Conservation (phyloP, 1,140 invertebrate genomes). For the Caerostris darwini region DNA sequence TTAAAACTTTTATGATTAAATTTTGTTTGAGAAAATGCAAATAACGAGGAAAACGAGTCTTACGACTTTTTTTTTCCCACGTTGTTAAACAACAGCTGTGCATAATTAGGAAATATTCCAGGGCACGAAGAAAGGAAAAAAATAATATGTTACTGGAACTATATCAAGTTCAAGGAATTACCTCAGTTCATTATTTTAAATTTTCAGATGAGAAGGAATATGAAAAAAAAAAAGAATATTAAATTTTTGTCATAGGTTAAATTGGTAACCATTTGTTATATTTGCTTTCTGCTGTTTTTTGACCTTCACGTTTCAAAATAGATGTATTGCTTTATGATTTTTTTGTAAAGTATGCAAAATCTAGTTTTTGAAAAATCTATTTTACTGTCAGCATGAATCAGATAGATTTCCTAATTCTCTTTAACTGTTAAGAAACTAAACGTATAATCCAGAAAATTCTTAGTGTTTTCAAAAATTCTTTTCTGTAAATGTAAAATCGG, state of each 20-base stretch:
- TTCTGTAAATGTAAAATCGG: no score
- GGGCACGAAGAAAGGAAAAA: neutral
- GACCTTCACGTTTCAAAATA: neutral
- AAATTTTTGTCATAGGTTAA: neutral
- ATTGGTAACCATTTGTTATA: neutral
- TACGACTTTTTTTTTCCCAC: neutral
- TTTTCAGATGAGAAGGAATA: neutral
- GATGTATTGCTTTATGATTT: neutral
- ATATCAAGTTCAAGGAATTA: neutral
- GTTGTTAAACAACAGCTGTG: conserved; percentile 34
- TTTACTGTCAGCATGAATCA: no score
- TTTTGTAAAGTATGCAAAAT: no score
- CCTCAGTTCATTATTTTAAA: conserved; percentile 13
- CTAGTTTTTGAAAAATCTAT: no score
- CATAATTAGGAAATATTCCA: neutral
- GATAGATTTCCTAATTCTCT: no score
- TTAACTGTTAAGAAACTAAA: no score
- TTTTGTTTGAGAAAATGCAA: neutral
- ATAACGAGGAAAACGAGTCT: neutral
- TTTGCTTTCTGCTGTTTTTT: neutral
- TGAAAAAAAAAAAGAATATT: neutral
- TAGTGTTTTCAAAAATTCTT: no score
- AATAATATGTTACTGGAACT: neutral
- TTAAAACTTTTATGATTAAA: conserved; percentile 23
- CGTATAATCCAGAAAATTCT: no score